Evolutionary conservation across 1,140 invertebrate species (phyloP).

Genomic region (Adoxophyes honmai): DNA sequence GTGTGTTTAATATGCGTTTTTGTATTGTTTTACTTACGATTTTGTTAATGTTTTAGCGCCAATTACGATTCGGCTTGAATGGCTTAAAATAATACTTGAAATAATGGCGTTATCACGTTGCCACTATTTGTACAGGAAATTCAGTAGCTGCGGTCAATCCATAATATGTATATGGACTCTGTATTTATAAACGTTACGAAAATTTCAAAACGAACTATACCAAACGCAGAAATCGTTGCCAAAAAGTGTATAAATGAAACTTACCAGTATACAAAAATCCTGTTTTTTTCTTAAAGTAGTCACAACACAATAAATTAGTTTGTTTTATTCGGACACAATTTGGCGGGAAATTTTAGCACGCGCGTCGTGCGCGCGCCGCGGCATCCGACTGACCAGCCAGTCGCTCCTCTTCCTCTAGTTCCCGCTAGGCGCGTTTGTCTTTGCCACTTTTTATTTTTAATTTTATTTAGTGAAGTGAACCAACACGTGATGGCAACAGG

Average conservation of each 20-base stretch:
- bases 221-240: not conserved
- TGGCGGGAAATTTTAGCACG: conserved; percentile 11
- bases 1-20: too few relatives aligned
- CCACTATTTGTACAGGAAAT: not conserved
- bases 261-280: not conserved
- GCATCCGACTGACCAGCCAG: conserved; percentile 5
- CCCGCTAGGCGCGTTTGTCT: conserved; percentile 14
- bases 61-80: too few relatives aligned
- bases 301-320: conserved; percentile 6
- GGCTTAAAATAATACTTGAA: too few relatives aligned
- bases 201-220: not conserved
- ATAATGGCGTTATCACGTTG: not conserved
- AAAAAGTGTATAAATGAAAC: not conserved
- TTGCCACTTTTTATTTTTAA: conserved; percentile 9
- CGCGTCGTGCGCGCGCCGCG: conserved; percentile 12
- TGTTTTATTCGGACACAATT: not conserved
- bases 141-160: not conserved
- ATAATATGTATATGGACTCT: not conserved
- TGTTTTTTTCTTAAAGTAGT: not conserved
- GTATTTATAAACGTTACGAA: not conserved
- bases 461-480: conserved; percentile 15
- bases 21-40: too few relatives aligned
- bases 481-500: conserved; percentile 14
- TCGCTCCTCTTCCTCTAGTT: conserved; percentile 3
- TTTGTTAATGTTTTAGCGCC: too few relatives aligned